These are phyloP conservation scores for Cavia aperea DNA, from an alignment of 2,113 vertebrate species.

Conservation along the genomic window DNA sequence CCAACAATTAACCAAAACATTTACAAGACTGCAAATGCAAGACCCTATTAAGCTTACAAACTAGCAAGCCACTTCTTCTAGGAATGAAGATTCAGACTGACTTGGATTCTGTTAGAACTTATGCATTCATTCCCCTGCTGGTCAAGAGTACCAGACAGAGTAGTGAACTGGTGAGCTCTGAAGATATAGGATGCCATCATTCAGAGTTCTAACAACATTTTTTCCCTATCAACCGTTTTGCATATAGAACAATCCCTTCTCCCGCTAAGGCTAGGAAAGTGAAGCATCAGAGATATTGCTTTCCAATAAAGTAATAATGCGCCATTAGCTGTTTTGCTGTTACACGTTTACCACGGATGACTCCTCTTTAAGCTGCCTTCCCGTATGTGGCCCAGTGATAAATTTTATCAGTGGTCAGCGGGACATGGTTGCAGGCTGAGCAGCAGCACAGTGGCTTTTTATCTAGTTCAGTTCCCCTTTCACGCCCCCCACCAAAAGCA, in stretches of 20 bases:
- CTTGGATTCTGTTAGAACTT: not conserved
- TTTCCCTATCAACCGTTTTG: slow-evolving; percentile 17
- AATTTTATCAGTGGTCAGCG: slow-evolving; percentile 80
- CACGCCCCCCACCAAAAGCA: slow-evolving; percentile 37
- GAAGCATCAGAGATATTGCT: not conserved
- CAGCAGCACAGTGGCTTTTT: slow-evolving; percentile 77
- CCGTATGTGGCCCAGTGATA: slow-evolving; percentile 74
- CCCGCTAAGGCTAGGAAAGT: slow-evolving; percentile 3
- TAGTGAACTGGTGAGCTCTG: not conserved
- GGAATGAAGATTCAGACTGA: not conserved
- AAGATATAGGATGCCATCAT: not conserved
- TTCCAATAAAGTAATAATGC: slow-evolving; percentile 56
- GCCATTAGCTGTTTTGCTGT: slow-evolving; percentile 67
- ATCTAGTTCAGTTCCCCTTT: slow-evolving; percentile 70
- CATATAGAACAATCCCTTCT: not conserved
- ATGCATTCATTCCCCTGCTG: not conserved
- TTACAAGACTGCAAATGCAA: not conserved
- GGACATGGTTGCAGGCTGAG: slow-evolving; percentile 58
- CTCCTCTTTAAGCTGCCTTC: slow-evolving; percentile 59
- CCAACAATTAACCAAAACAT: not conserved
- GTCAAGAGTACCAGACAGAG: not conserved
- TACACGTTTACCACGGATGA: slow-evolving; percentile 72
- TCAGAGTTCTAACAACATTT: not conserved
- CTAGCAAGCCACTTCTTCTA: not conserved
- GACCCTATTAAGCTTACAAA: not conserved